These are phyloP conservation scores for Loris lydekkerianus DNA, from an alignment of 2,797 vertebrate genomes.

Conservation along the genomic window DNA sequence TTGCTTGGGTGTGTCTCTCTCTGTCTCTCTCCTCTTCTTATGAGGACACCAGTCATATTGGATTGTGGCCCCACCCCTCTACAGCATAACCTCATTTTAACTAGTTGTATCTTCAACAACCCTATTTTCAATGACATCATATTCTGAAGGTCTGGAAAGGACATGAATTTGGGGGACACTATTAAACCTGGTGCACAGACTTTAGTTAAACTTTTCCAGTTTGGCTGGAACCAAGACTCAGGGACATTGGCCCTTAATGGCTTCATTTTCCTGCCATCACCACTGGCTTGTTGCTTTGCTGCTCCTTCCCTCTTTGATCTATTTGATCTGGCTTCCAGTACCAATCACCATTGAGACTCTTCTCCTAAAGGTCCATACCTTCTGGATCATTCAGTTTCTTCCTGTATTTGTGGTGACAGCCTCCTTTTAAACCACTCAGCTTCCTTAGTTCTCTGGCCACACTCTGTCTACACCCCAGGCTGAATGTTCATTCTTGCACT, in stretches of 20 bases:
- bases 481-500: not conserved
- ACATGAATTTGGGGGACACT: not conserved
- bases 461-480: not conserved
- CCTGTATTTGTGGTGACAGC: not conserved
- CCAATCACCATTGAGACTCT: not conserved
- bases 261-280: rapidly evolving
- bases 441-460: not conserved
- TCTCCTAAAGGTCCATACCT: not conserved
- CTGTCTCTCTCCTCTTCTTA: not conserved
- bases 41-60: not conserved
- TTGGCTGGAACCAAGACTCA: not conserved
- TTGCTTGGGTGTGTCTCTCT: not conserved
- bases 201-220: not conserved
- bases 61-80: not conserved
- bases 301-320: not conserved
- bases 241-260: too few relatives aligned
- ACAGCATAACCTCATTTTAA: not conserved
- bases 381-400: not conserved
- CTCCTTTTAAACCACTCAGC: not conserved
- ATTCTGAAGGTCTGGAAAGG: not conserved
- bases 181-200: not conserved
- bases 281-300: rapidly evolving
- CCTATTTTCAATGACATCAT: not conserved
- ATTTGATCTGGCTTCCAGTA: not conserved
- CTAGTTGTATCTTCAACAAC: not conserved